Base-by-base conservation (phyloP, 2,113 vertebrate genomes). In the Lanius ludovicianus region DNA sequence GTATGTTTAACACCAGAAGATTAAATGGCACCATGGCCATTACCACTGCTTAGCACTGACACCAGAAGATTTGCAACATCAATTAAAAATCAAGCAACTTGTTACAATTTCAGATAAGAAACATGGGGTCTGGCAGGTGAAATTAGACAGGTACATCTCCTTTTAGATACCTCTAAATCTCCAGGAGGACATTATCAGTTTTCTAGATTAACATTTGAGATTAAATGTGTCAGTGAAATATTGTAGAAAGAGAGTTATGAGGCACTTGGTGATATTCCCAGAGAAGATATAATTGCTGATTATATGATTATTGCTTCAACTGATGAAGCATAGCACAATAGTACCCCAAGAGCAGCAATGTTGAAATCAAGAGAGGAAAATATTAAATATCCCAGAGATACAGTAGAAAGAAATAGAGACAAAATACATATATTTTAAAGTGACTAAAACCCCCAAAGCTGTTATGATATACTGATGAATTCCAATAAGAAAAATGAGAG, bases 151-250 rank as follows among this genome's bases (percentile, higher is more conserved):
- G 28, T 81, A 67, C 20, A 47, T 64, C 80, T 87, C 84, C 87
- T 89, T 93, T 92, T 64, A 70, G 76, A 35, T 92, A 84, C 52
- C 49, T 89, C 64, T 84, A 75, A 95, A 35, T 76, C 62, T 71
- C 37, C 21, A 62, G n/a, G n/a, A 94, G 62, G 52, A 75, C 85
- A 92, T 84, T 73, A 93, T 68, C 64, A 73, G 56, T 59, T 96
- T 92, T 86, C 80, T 56, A 96, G 80, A 90, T 94, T 94, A 96
- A 84, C 79, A 84, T 89, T 70, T 96, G 53, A 93, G 79, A 96
- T 94, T 91, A 95, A 95, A 93, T 75, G 18, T 90, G 93, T 65
- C 92, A 90, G 70, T 87, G 90, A 97, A 97, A 96, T 96, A 95
- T 44, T 80, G 64, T 57, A 83, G 62, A 88, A 73, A 70, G 53